Base-by-base conservation (phyloP, 2,888 invertebrate genomes). In the Synergus japonicus region DNA sequence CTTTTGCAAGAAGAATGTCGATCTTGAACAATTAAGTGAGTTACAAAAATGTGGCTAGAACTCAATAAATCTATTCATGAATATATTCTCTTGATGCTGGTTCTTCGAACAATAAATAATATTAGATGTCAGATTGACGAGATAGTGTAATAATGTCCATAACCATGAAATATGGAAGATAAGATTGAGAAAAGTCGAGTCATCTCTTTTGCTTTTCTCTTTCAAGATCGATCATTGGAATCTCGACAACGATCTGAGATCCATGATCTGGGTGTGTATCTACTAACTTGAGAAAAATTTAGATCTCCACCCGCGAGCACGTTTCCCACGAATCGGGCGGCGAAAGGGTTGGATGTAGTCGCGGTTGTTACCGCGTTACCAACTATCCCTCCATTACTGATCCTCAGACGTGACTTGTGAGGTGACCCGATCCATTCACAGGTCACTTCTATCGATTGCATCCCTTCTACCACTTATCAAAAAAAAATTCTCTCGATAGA, bases 301-400 rank as follows among this genome's bases (percentile, higher is more conserved):
- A 79, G 79, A 79, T 82, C 83, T 85, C 83, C 82, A 80, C 78
- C 81, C 83, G 83, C 77, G 65, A 80, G 83, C 82, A 83, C 80
- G 83, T 82, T 87, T 87, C 84, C 83, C 86, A 87, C 83, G 83
- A 83, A 78, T 81, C 69, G 76, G 73, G 80, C 49, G 76, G 79
- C 78, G 79, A 83, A 77, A 87, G 80, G 81, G 81, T 83, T 82
- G 81, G 60, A 78, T 58, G 54, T 73, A 81, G 80, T 82, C 80
- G 82, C 81, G 83, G 83, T 81, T 82, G 86, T 87, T 83, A 82
- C 83, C 82, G 84, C 84, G 84, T 84, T 85, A 83, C 84, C 83
- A 82, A 83, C 83, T 82, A 82, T 84, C 82, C 82, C 84, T 87
- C 88, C 84, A 86, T 88, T 88, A 87, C 87, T 84, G 85, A 87